These are phyloP conservation scores for Pocillopora meandrina DNA, from an alignment of 92 coral and sea anemone species.

Conservation along the genomic window DNA sequence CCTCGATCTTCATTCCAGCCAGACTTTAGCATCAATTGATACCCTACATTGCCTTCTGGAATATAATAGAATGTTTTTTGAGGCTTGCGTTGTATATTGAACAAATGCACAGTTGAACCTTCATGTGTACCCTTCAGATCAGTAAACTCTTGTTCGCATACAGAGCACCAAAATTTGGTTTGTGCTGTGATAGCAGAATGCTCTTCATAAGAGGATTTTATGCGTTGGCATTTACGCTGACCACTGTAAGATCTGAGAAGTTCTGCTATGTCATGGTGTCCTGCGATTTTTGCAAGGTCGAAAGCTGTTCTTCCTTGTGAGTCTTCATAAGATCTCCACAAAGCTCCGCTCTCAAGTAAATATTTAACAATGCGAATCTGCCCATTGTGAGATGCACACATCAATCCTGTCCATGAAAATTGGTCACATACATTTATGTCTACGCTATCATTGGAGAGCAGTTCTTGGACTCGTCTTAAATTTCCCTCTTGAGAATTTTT, in stretches of 20 bases:
- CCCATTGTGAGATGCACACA: slow-evolving; percentile 88
- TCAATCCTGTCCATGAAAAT: slow-evolving; percentile 91
- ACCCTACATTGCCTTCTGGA: slow-evolving; percentile 85
- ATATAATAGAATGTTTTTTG: slow-evolving; percentile 79
- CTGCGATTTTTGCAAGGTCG: slow-evolving; percentile 78
- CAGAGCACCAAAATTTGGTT: slow-evolving; percentile 64
- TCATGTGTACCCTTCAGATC: slow-evolving; percentile 72
- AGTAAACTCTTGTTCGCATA: slow-evolving; percentile 75
- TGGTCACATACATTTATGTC: slow-evolving; percentile 76
- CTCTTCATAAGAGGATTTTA: not conserved
- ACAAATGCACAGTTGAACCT: slow-evolving; percentile 88
- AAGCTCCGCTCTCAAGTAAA: slow-evolving; percentile 76
- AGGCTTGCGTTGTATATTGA: slow-evolving; percentile 88
- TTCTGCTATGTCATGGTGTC: slow-evolving; percentile 45
- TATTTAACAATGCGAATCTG: slow-evolving; percentile 68
- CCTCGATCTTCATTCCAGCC: slow-evolving; percentile 98
- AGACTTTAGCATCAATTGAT: slow-evolving; percentile 84
- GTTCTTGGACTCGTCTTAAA: slow-evolving; percentile 53
- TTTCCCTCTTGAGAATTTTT: slow-evolving; percentile 88
- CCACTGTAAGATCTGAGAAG: slow-evolving; percentile 30
- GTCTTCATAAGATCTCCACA: slow-evolving; percentile 61
- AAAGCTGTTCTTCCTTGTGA: slow-evolving; percentile 79
- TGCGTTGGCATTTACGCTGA: not conserved
- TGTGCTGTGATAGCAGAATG: not conserved
- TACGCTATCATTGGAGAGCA: slow-evolving; percentile 39